A percentile compares a stretch with the other conserved stretches of the same genome.
Evolutionary conservation across 2,113 vertebrate genomes (phyloP).

Genomic region (Potamarius usumacintae): DNA sequence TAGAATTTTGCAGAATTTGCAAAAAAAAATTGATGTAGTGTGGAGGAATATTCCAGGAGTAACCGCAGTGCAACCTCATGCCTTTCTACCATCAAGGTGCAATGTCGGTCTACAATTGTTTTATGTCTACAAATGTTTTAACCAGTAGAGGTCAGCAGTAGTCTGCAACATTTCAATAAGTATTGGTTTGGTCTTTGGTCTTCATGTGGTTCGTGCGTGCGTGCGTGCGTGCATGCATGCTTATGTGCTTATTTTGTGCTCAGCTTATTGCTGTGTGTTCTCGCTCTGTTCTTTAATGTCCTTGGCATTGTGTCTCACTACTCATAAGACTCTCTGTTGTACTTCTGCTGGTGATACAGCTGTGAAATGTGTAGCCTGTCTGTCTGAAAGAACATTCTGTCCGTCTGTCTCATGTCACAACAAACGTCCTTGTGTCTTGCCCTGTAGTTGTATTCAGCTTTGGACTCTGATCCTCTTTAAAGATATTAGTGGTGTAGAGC

Average conservation of each 20-base stretch:
- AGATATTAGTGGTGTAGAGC: constrained; percentile 18
- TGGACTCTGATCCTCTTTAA: constrained; percentile 42
- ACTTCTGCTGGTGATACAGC: background rate
- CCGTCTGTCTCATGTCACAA: background rate
- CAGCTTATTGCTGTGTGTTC: background rate
- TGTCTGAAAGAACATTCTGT: background rate
- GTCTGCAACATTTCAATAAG: background rate
- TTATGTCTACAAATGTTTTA: background rate
- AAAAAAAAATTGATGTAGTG: background rate
- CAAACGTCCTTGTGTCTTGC: constrained; percentile 18
- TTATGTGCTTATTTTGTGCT: background rate
- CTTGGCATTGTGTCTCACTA: background rate
- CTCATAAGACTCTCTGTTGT: background rate
- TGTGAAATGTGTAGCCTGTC: background rate
- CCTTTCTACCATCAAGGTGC: background rate
- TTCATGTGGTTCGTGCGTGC: background rate
- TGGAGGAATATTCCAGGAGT: background rate
- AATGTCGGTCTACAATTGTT: background rate
- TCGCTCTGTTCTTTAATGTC: background rate
- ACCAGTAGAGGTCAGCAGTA: constrained; percentile 38
- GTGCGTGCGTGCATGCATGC: background rate
- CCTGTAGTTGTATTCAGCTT: constrained; percentile 32
- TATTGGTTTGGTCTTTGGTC: background rate
- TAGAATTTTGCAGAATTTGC: too few species aligned
- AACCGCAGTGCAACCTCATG: background rate